Evolutionary conservation across 2,888 invertebrate genomes (phyloP), one percentile per base, ranked within the genome.

Genomic region (Apodemia duryi): DNA sequence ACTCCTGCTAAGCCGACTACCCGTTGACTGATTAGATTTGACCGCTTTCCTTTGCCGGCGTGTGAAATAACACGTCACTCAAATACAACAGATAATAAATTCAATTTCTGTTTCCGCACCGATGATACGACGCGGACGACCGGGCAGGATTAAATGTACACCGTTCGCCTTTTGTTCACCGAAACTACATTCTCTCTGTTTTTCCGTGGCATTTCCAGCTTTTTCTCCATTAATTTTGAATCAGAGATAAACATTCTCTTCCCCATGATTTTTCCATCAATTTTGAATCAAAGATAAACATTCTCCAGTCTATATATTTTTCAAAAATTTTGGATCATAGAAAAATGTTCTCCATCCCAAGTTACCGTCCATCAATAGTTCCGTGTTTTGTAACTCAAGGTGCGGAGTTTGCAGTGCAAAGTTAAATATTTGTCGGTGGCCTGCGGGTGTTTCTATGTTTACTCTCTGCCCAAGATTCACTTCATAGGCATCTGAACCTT

Each of bases 61-160:
- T 85, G 88, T 88, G 89, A 90, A 91, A 91, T 90, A 91, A 89
- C 90, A 90, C 86, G 91, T 90, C 91, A 90, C 83, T 91, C 91
- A 91, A 89, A 89, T 82, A 88, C 85, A 84, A 85, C 82, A 84
- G 85, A 89, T 91, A 88, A 91, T 91, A 91, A 91, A 91, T 91
- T 91, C 90, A 90, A 91, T 91, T 89, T 87, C 86, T 78, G 83
- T 81, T 76, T 81, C 77, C 79, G 78, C 77, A 75, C 79, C 78
- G 81, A 77, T 80, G 81, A 81, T 86, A 71, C 43, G 43, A 10
- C 11, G 43, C 41, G 41, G 41, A 43, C 70, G 85, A 78, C 85
- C 84, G 87, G 86, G 82, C 88, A 82, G 88, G 88, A 90, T 91
- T 90, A 91, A 89, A 86, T 79, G 81, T 79, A 86, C 84, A 83